These are phyloP conservation scores for Microcebus ravelobensis DNA, from an alignment of 2,113 vertebrate species.

Conservation along the genomic window DNA sequence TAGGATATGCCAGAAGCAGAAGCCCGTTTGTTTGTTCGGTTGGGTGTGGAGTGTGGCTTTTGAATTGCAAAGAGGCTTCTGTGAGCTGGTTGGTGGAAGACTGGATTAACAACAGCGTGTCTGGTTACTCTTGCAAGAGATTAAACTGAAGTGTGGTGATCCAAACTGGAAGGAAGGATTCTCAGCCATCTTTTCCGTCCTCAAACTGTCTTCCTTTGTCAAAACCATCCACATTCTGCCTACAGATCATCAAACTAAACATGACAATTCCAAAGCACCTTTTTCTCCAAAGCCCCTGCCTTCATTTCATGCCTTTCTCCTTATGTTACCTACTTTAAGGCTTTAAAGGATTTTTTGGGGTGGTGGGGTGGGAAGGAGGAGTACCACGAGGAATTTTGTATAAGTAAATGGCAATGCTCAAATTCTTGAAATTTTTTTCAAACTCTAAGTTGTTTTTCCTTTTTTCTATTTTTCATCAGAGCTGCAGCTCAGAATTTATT, in stretches of 20 bases:
- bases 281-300: not conserved
- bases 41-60: not conserved
- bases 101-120: not conserved
- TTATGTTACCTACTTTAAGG: not conserved
- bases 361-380: not conserved
- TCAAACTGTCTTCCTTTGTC: not conserved
- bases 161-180: not conserved
- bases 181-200: not conserved
- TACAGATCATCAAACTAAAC: not conserved
- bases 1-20: not conserved
- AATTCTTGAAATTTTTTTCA: not conserved
- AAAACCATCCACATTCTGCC: not conserved
- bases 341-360: not conserved
- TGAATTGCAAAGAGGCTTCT: not conserved
- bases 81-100: not conserved
- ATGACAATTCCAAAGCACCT: not conserved
- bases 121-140: not conserved
- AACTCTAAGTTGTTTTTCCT: not conserved
- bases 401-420: slow-evolving; percentile 8
- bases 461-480: too few relatives aligned
- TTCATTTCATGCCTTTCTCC: not conserved
- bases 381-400: not conserved
- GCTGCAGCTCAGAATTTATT: too few relatives aligned
- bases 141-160: not conserved
- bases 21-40: not conserved